Evolutionary conservation across 2,113 vertebrate genomes (phyloP).

Genomic region (Collichthys lucidus): DNA sequence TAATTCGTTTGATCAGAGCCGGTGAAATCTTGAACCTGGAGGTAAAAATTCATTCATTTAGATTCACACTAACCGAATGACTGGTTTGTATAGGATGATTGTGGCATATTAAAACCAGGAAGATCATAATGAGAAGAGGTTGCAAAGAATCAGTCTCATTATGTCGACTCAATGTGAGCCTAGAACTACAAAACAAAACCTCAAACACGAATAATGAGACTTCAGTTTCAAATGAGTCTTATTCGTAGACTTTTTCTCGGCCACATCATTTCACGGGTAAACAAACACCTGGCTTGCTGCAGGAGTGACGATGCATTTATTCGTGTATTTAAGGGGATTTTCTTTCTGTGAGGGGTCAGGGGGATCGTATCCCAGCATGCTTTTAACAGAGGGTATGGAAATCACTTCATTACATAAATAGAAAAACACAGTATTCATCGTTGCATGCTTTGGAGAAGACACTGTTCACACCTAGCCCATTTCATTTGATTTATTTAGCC

Average conservation of each 20-base stretch:
- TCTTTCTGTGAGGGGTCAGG: neutral
- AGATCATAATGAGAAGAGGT: neutral
- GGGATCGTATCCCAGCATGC: neutral
- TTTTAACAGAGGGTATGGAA: neutral
- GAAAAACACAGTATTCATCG: neutral
- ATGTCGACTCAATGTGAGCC: neutral
- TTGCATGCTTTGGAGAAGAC: neutral
- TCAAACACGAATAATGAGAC: slow-evolving; percentile 17
- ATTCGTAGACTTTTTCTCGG: neutral
- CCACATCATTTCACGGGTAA: neutral
- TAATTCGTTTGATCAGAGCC: slow-evolving; percentile 15
- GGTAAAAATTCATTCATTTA: neutral
- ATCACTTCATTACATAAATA: neutral
- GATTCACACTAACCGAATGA: neutral
- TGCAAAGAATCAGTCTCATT: slow-evolving; percentile 20
- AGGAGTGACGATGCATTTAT: neutral
- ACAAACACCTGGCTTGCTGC: neutral
- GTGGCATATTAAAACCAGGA: neutral
- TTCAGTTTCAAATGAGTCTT: neutral
- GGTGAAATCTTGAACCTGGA: neutral
- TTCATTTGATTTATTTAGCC: too few relatives aligned
- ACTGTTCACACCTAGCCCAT: neutral
- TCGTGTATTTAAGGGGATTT: neutral
- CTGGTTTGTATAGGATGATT: neutral
- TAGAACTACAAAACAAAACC: neutral